Evolutionary conservation across 2,888 invertebrate genomes (phyloP), one percentile per base, ranked within the genome.

Genomic region (Stenichneumon culpator): DNA sequence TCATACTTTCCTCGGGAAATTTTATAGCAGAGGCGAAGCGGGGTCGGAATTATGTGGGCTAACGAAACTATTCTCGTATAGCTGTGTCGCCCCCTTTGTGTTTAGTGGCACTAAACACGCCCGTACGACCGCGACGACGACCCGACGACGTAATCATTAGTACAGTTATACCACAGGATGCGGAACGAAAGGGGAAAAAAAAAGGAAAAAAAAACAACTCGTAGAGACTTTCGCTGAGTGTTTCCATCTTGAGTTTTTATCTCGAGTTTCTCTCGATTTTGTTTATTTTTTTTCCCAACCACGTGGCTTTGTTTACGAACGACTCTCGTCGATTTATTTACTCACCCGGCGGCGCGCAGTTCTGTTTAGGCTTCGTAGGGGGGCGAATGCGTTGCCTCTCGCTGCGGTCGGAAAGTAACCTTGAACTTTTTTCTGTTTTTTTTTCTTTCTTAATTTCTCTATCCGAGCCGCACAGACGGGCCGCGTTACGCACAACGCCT

Each of bases 91-190:
- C 73, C 73, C 73, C 54, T 73, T 73, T 44, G 50, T 73, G 57
- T 73, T 80, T 54, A 73, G 47, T 52, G 67, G 36, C 22, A 54
- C 54, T 80, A 67, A 80, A 79, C 65, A 80, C 44, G 39, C 73
- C 54, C 54, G 39, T 19, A 67, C 72, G 54, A 80, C 39, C 44
- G 3, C 72, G 67, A 67, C 54, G 65, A 67, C 79, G 54, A 67
- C 36, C 73, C 67, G 52, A 73, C 73, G 79, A 73, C 44, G 65
- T 54, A 67, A 73, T 73, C 73, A 80, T 80, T 80, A 57, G 73
- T 73, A 73, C 44, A 67, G 73, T 80, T 79, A 65, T 39, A 39
- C 39, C 14, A 44, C 72, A 25, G 36, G 65, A 65, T 25, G n/a
- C 54, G 47, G 25, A 54, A 79, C 57, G 44, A 57, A 57, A 22